Percentiles rank a stretch among this genome's conserved stretches.
phyloP scores from a whole-genome alignment of 2,888 invertebrate species.

The Caradrina clavipalpis region DNA sequence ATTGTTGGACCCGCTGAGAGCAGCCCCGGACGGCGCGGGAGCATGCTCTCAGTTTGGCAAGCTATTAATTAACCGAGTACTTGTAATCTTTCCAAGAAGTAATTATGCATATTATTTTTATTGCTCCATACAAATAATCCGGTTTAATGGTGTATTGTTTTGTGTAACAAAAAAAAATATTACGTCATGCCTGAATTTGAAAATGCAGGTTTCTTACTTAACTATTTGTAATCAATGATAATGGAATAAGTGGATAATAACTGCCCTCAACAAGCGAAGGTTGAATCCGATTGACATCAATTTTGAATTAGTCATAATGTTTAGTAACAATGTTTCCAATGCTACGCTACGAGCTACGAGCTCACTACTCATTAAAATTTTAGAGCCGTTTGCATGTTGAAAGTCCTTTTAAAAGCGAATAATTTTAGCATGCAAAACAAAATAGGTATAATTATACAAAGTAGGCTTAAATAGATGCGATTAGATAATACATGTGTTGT shows the following conservation, averaged over 20 bases:
- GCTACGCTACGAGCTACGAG: conserved; percentile 18
- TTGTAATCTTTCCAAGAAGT: conserved; percentile 62
- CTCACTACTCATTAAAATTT: conserved; percentile 55
- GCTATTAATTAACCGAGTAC: conserved; percentile 65
- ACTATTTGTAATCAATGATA: not conserved
- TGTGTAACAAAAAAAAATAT: conserved; percentile 26
- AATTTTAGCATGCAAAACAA: conserved; percentile 60
- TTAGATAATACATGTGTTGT: conserved; percentile 63
- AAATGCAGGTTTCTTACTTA: not conserved
- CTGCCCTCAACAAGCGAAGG: conserved; percentile 6
- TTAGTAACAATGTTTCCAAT: conserved; percentile 41
- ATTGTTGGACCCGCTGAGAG: conserved; percentile 74
- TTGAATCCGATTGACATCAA: conserved; percentile 28
- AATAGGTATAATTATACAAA: conserved; percentile 61
- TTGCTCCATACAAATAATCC: conserved; percentile 60
- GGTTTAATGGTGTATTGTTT: conserved; percentile 59
- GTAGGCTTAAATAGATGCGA: conserved; percentile 63
- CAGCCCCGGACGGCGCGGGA: conserved; percentile 32
- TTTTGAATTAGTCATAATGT: conserved; percentile 44
- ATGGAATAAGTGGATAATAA: not conserved
- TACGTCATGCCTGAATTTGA: conserved; percentile 29
- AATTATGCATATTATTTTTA: conserved; percentile 62
- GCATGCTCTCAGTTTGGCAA: conserved; percentile 59
- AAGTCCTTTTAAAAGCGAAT: conserved; percentile 58
- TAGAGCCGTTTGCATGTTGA: conserved; percentile 54